Conservation (phyloP, 1,140 invertebrate species). For the Tetragonula clypearis region DNA sequence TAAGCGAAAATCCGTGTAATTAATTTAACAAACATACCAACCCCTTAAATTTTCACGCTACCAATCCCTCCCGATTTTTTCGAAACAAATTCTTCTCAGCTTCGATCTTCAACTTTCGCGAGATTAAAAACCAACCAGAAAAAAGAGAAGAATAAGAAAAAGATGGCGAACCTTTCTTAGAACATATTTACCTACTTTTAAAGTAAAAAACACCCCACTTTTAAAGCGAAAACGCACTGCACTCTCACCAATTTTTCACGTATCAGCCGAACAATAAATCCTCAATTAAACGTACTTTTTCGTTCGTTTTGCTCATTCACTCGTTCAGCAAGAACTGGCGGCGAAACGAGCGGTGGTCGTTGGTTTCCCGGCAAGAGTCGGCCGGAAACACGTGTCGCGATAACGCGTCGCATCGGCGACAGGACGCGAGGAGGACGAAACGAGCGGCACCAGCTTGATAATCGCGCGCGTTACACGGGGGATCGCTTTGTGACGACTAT, state of each 20-base stretch:
- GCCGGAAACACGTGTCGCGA: constrained; percentile 36
- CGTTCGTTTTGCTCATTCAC: background rate
- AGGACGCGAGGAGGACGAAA: background rate
- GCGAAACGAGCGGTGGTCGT: background rate
- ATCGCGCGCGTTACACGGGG: constrained; percentile 47
- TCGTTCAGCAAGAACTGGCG: background rate
- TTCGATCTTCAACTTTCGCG: too few relatives aligned
- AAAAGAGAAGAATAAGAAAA: background rate
- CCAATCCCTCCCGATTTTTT: too few relatives aligned
- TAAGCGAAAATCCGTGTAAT: too few relatives aligned
- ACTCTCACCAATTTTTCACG: background rate
- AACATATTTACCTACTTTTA: too few relatives aligned
- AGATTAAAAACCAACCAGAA: too few relatives aligned
- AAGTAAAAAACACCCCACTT: background rate
- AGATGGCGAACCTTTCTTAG: background rate
- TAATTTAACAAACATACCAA: too few relatives aligned
- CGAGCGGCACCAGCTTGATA: constrained; percentile 18
- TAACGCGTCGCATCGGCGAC: background rate
- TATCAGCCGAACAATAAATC: background rate
- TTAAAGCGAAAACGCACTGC: background rate
- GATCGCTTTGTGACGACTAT: constrained; percentile 64
- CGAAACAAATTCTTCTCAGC: too few relatives aligned
- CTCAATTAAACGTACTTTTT: background rate
- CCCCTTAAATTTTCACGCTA: too few relatives aligned
- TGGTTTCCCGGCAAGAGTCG: background rate